Conservation (phyloP, 2,888 invertebrate genomes). For the Eupsilia transversa region DNA sequence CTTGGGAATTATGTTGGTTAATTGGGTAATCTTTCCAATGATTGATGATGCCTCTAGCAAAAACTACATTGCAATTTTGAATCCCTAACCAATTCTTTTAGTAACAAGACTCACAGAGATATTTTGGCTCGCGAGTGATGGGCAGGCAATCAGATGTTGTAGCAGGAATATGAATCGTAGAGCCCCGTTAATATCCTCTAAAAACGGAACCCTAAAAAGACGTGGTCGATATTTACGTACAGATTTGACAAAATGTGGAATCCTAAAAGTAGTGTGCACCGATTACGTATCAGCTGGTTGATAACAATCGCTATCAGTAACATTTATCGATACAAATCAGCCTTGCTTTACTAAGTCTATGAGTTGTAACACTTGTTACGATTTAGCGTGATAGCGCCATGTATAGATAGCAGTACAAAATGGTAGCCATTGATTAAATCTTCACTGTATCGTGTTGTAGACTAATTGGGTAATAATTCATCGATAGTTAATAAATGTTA, state of each 20-base stretch:
- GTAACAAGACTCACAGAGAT: neutral
- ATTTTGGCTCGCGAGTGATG: neutral
- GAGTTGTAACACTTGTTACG: constrained; percentile 61
- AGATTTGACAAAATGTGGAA: constrained; percentile 33
- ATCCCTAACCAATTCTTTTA: constrained; percentile 1
- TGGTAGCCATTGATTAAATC: constrained; percentile 65
- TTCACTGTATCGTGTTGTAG: constrained; percentile 48
- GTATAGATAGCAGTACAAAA: constrained; percentile 57
- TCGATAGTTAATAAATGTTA: constrained; percentile 27
- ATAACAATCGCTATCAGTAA: constrained; percentile 65
- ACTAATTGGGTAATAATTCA: constrained; percentile 53
- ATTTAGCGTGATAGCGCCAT: constrained; percentile 63
- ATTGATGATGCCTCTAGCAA: constrained; percentile 4
- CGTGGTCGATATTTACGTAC: constrained; percentile 12
- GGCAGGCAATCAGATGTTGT: neutral
- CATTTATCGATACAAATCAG: constrained; percentile 68
- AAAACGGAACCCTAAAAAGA: neutral
- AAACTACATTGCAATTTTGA: neutral
- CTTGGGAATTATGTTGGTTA: no score
- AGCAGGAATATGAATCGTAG: neutral
- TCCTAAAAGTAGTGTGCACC: constrained; percentile 60
- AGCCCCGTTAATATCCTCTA: neutral
- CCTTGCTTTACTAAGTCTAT: constrained; percentile 67
- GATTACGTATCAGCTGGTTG: constrained; percentile 62
- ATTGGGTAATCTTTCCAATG: neutral